Evolutionary conservation across 2,888 invertebrate species (phyloP).

Genomic region (Polydrusus tereticollis): DNA sequence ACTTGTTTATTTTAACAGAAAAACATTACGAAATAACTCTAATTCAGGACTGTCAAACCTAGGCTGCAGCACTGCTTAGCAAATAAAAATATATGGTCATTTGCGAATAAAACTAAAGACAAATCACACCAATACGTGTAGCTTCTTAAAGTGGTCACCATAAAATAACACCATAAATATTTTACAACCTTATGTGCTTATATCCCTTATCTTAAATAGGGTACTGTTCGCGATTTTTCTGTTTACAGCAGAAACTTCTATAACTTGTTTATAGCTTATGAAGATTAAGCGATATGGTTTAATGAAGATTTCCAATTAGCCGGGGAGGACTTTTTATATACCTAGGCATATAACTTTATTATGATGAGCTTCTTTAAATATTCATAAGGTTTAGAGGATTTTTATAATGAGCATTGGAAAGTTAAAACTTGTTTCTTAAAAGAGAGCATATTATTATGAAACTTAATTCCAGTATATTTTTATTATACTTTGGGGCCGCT

Average conservation of each 20-base stretch:
- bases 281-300: slow-evolving; percentile 22
- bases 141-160: slow-evolving; percentile 3
- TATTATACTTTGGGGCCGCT: too few relatives aligned
- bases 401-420: too few relatives aligned
- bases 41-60: too few relatives aligned
- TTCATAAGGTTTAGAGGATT: too few relatives aligned
- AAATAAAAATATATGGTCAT: neutral
- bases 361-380: too few relatives aligned
- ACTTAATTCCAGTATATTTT: too few relatives aligned
- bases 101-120: neutral
- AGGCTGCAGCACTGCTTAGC: neutral
- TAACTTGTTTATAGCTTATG: slow-evolving; percentile 20
- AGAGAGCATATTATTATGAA: too few relatives aligned
- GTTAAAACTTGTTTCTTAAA: too few relatives aligned
- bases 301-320: slow-evolving; percentile 26
- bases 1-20: too few relatives aligned
- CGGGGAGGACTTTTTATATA: neutral
- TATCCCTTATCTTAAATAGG: neutral
- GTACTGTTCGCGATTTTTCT: neutral
- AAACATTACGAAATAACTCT: too few relatives aligned
- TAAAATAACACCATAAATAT: slow-evolving; percentile 33
- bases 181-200: slow-evolving; percentile 10
- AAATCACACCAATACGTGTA: neutral
- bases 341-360: neutral
- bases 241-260: slow-evolving; percentile 1